Base-by-base conservation (phyloP, 2,113 vertebrate species). In the Pimephales promelas region DNA sequence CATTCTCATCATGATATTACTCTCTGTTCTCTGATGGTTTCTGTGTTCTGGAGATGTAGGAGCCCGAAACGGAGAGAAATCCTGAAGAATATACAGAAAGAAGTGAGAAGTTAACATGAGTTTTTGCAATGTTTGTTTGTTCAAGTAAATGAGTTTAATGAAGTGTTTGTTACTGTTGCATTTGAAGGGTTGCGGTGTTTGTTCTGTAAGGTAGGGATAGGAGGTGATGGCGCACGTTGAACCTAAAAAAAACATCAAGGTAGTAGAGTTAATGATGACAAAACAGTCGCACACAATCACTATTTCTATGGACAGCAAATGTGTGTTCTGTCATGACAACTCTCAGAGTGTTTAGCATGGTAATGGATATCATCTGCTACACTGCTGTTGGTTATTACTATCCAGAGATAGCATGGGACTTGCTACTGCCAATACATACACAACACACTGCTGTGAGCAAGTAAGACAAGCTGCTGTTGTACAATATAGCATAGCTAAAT, bases 131-230 rank as follows among this genome's bases (percentile, higher is more conserved):
- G 10, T 40, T 2, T 75, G 28, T 75, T 16, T n/a, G 24, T 74
- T 74, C 1, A 20, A 75, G 10, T 11, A 9, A 75, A 45, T 54
- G 20, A 40, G 4, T 76, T 56, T 22, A 36, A n/a, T n/a, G 8
- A 7, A 66, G 43, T 24, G 20, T 34, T 56, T 43, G 54, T 80
- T 68, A 81, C 79, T 28, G 5, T 54, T 52, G 45, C 18, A 7
- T 68, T 26, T 68, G 79, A 28, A 31, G 88, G 20, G 28, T 26
- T 68, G 6, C 85, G 64, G 3, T 18, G 84, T 88, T 92, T 97
- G 85, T 91, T 94, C 90, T 93, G 96, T 84, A 96, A 91, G 62
- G 95, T 89, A 2, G 96, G 95, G 91, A 97, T 84, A 0, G 95
- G 71, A 22, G 97, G 96, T 7, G 96, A 97, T 57, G 94, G 89